Evolutionary conservation across 2,888 invertebrate genomes (phyloP).

Genomic region (Tortrix viridana): DNA sequence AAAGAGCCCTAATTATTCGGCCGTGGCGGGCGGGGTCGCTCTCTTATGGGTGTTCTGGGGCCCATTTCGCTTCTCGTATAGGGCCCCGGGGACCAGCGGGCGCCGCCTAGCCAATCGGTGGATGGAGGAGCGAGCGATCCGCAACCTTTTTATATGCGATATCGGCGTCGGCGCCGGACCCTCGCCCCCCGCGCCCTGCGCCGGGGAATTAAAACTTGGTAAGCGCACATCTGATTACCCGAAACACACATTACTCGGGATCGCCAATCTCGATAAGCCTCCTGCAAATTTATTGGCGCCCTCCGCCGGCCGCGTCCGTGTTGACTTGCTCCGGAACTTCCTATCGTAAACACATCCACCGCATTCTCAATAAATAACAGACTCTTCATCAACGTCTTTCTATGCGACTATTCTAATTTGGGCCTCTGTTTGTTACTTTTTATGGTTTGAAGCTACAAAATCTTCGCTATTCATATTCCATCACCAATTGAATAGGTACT

Average conservation of each 20-base stretch:
- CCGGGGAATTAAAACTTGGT: conserved; percentile 79
- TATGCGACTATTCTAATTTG: conserved; percentile 16
- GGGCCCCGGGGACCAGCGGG: conserved; percentile 85
- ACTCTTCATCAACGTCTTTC: conserved; percentile 7
- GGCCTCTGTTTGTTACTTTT: conserved; percentile 34
- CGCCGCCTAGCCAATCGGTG: conserved; percentile 87
- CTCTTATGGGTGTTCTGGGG: conserved; percentile 88
- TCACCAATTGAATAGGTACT: conserved; percentile 49
- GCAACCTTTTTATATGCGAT: conserved; percentile 83
- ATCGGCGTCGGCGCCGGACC: conserved; percentile 77
- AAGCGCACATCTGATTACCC: conserved; percentile 79
- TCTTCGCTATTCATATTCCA: conserved; percentile 40
- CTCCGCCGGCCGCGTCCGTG: conserved; percentile 26
- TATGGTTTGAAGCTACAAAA: conserved; percentile 35
- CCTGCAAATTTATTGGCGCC: conserved; percentile 61
- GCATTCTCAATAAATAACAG: conserved; percentile 9
- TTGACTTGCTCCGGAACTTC: conserved; percentile 17
- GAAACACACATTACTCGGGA: conserved; percentile 74
- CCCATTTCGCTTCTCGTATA: conserved; percentile 87
- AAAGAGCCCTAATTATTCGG: conserved; percentile 87
- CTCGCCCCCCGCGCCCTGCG: conserved; percentile 55
- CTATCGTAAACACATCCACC: conserved; percentile 20
- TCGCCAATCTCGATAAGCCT: conserved; percentile 76
- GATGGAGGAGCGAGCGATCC: conserved; percentile 82
- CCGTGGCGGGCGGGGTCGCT: conserved; percentile 87